phyloP scores from a whole-genome alignment of 2,797 vertebrate species.

The Chloroceryle inda region DNA sequence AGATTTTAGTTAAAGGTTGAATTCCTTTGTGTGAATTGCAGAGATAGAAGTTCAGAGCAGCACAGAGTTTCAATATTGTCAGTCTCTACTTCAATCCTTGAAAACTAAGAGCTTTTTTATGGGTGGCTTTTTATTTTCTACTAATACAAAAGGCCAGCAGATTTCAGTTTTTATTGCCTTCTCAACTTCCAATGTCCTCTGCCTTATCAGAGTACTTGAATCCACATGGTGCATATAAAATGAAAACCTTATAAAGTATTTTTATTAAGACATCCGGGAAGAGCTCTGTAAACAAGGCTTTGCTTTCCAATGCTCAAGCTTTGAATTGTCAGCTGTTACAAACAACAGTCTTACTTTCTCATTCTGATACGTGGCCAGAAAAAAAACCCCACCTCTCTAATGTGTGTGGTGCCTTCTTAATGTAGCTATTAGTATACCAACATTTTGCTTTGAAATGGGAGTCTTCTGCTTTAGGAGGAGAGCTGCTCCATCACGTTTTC shows the following conservation, averaged over 20 bases:
- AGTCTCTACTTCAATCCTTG: neutral
- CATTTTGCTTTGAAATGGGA: neutral
- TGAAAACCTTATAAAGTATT: conserved; percentile 1
- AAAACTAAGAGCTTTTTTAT: neutral
- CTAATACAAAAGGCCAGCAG: neutral
- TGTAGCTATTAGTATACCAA: neutral
- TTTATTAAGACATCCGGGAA: conserved; percentile 46
- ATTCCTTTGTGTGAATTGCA: neutral
- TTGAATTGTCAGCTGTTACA: neutral
- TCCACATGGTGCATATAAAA: neutral
- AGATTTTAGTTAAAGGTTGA: neutral
- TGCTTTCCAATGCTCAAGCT: neutral
- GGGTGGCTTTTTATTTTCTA: neutral
- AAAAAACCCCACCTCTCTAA: neutral
- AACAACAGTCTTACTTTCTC: neutral
- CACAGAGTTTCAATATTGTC: neutral
- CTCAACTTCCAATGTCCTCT: neutral
- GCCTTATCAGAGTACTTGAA: neutral
- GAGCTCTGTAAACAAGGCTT: conserved; percentile 3
- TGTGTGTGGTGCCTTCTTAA: neutral
- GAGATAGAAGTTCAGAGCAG: neutral
- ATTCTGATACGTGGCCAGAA: neutral
- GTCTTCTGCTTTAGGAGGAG: neutral
- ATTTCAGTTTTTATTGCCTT: neutral
- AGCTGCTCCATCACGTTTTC: neutral